Evolutionary conservation across 2,113 vertebrate genomes (phyloP).

Genomic region (Thamnaconus septentrionalis): DNA sequence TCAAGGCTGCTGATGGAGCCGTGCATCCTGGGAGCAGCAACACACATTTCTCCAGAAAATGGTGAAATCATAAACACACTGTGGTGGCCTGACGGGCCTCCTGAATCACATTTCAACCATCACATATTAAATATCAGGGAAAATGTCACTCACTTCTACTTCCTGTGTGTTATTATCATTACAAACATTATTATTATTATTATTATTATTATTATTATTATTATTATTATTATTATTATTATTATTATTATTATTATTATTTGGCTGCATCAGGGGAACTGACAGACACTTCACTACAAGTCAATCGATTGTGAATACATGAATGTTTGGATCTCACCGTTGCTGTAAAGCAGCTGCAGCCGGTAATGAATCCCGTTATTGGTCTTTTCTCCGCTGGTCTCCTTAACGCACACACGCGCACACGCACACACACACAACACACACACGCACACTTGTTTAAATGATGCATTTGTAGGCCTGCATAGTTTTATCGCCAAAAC

Average conservation of each 20-base stretch:
- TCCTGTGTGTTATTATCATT: too few species aligned
- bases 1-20: constrained; percentile 25
- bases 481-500: not conserved
- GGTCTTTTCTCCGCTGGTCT: constrained; percentile 93
- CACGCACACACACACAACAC: constrained; percentile 25
- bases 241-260: too few species aligned
- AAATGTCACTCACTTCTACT: too few species aligned
- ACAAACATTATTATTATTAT: too few species aligned
- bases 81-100: not conserved
- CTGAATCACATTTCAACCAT: too few species aligned
- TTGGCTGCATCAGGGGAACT: too few species aligned
- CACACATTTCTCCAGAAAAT: constrained; percentile 21
- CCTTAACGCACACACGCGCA: constrained; percentile 72
- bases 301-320: not conserved
- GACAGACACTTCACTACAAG: too few species aligned
- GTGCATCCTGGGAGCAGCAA: constrained; percentile 2
- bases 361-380: constrained; percentile 96
- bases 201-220: too few species aligned
- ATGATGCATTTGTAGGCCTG: not conserved
- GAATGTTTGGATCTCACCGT: constrained; percentile 76
- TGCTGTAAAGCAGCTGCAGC: constrained; percentile 93
- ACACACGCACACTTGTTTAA: not conserved
- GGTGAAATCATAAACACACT: constrained; percentile 12
- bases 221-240: too few species aligned
- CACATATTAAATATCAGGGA: too few species aligned